A percentile compares a stretch with the other conserved stretches of the same genome.
Conservation (phyloP, 2,797 vertebrate genomes). For the Amniataba percoides region DNA sequence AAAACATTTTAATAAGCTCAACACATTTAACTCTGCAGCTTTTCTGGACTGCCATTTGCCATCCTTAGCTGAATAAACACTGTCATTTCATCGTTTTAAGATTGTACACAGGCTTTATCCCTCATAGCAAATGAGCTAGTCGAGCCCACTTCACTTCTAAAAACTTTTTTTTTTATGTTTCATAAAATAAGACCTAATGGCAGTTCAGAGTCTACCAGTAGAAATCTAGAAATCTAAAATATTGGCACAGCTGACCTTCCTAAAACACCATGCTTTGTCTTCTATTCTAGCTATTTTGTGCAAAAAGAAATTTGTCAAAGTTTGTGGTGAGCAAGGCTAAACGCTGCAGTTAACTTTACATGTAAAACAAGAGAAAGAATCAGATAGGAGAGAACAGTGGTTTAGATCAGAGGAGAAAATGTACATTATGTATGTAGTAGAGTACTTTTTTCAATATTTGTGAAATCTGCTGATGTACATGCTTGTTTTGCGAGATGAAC, state of each 20-base stretch:
- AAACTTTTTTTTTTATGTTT: no score
- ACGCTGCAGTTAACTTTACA: neutral
- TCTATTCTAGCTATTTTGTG: neutral
- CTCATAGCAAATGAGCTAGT: conserved; percentile 3
- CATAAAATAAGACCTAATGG: neutral
- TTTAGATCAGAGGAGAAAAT: conserved; percentile 1
- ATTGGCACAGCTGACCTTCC: neutral
- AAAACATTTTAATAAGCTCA: conserved; percentile 1
- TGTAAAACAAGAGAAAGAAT: neutral
- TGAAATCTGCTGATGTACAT: neutral
- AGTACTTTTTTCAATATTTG: neutral
- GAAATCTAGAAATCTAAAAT: neutral
- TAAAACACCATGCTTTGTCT: neutral
- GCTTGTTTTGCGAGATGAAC: conserved; percentile 21
- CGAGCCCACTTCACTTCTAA: neutral
- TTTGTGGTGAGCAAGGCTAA: conserved; percentile 1
- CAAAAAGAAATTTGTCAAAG: neutral
- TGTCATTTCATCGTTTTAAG: conserved; percentile 18
- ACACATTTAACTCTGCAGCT: conserved; percentile 17
- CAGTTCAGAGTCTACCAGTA: neutral
- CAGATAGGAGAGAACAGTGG: neutral
- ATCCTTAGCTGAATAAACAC: conserved; percentile 27
- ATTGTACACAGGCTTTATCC: neutral
- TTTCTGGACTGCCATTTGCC: conserved; percentile 24
- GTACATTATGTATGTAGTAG: neutral